A percentile compares a stretch with the other conserved stretches of the same genome.
Evolutionary conservation across 2,888 invertebrate species (phyloP).

Genomic region (Cantharis rustica): DNA sequence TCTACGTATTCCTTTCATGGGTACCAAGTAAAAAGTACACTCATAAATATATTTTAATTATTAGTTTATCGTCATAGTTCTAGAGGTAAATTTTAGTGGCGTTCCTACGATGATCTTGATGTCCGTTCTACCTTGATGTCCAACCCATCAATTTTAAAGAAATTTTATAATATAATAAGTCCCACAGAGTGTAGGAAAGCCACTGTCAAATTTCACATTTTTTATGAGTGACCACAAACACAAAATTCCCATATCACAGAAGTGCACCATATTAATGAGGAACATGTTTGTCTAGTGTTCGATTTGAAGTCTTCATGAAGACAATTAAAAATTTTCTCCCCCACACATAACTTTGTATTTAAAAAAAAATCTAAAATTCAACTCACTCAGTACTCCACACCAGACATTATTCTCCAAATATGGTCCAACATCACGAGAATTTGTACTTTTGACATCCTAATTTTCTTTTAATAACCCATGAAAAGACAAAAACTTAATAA

Average conservation of each 20-base stretch:
- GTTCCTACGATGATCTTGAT: not conserved
- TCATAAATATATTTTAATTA: not conserved
- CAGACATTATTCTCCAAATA: not conserved
- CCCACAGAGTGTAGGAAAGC: not conserved
- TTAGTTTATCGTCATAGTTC: not conserved
- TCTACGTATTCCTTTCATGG: not conserved
- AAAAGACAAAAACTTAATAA: not conserved
- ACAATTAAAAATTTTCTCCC: not conserved
- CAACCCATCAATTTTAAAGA: too few species aligned
- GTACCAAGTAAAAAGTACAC: not conserved
- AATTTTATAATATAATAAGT: not conserved
- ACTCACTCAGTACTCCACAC: not conserved
- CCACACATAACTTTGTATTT: not conserved
- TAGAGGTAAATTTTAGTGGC: not conserved
- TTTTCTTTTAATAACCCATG: not conserved
- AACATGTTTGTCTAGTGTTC: not conserved
- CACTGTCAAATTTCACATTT: not conserved
- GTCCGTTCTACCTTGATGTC: not conserved
- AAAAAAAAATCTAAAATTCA: slow-evolving; percentile 13
- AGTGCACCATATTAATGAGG: not conserved
- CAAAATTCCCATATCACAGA: not conserved
- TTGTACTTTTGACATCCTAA: not conserved
- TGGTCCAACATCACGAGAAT: not conserved
- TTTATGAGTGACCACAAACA: not conserved
- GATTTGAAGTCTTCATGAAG: not conserved